A percentile compares a stretch with the other conserved stretches of the same genome.
phyloP scores from a whole-genome alignment of 2,113 vertebrate genomes.

The Apeltes quadracus region DNA sequence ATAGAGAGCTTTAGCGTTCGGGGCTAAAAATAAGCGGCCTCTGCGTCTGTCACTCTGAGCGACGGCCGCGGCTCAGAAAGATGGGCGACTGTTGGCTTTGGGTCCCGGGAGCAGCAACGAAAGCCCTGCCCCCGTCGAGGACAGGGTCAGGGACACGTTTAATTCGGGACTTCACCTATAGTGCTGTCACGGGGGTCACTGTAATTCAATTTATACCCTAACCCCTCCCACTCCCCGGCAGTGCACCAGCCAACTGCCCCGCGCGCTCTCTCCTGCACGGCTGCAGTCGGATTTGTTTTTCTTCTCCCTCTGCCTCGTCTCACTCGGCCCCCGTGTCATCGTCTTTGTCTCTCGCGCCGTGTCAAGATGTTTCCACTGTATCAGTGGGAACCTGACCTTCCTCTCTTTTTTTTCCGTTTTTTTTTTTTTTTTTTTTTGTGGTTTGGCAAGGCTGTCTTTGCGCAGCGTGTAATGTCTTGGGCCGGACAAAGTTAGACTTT shows the following conservation, averaged over 20 bases:
- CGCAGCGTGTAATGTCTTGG: constrained; percentile 38
- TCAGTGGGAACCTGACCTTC: constrained; percentile 58
- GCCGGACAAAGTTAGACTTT: constrained; percentile 12
- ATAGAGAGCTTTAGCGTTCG: constrained; percentile 14
- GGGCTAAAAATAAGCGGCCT: constrained; percentile 43
- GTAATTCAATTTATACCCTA: constrained; percentile 76
- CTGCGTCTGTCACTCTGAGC: constrained; percentile 55
- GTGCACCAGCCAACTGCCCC: constrained; percentile 21
- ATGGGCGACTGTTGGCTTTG: constrained; percentile 48
- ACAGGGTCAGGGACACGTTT: constrained; percentile 73
- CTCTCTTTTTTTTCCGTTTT: constrained; percentile 22
- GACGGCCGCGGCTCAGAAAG: constrained; percentile 48
- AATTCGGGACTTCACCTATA: constrained; percentile 76
- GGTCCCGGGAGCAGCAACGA: constrained; percentile 38
- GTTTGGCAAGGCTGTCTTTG: constrained; percentile 17
- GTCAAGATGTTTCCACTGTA: constrained; percentile 28
- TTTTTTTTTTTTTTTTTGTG: constrained; percentile 32
- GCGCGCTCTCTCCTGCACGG: constrained; percentile 39
- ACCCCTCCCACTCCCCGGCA: constrained; percentile 33
- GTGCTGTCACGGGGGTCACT: constrained; percentile 71
- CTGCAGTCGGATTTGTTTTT: constrained; percentile 52
- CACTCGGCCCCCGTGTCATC: constrained; percentile 26
- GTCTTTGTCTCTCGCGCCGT: constrained; percentile 33
- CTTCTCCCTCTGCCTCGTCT: constrained; percentile 49
- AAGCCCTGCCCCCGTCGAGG: constrained; percentile 44